Percentiles rank a stretch among this genome's conserved stretches.
Evolutionary conservation across 1,140 invertebrate species (phyloP).

Genomic region (Trichonephila clavata): DNA sequence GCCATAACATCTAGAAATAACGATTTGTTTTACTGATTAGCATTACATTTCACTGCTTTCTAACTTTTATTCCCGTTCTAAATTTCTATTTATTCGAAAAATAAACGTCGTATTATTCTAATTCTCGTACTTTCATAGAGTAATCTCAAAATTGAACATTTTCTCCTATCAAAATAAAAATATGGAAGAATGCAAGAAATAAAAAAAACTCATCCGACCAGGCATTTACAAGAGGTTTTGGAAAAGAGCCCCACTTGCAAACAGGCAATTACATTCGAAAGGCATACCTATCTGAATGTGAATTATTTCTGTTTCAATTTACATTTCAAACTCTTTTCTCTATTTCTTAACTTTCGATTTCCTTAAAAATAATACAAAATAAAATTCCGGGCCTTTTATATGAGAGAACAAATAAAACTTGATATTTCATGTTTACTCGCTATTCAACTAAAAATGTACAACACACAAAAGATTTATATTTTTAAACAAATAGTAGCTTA

Average conservation of each 20-base stretch:
- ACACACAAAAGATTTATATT: neutral
- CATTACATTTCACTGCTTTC: neutral
- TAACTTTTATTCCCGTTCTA: neutral
- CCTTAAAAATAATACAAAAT: neutral
- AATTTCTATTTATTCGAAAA: neutral
- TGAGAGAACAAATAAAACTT: neutral
- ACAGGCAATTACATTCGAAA: slow-evolving; percentile 65
- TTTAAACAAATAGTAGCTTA: neutral
- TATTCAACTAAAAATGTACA: neutral
- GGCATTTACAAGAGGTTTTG: neutral
- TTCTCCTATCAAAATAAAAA: neutral
- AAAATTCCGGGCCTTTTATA: neutral
- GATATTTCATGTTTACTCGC: neutral
- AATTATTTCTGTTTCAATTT: slow-evolving; percentile 36
- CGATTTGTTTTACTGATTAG: neutral
- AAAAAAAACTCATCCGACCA: neutral
- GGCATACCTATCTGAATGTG: neutral
- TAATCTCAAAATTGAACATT: neutral
- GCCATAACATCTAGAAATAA: neutral
- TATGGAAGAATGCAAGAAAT: neutral
- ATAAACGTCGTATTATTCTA: neutral
- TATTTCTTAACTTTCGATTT: slow-evolving; percentile 2
- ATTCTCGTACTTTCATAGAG: neutral
- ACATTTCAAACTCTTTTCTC: neutral
- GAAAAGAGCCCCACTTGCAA: slow-evolving; percentile 13